A percentile compares a stretch with the other conserved stretches of the same genome.
phyloP scores from a whole-genome alignment of 2,888 invertebrate species.

The Lasius platythorax region DNA sequence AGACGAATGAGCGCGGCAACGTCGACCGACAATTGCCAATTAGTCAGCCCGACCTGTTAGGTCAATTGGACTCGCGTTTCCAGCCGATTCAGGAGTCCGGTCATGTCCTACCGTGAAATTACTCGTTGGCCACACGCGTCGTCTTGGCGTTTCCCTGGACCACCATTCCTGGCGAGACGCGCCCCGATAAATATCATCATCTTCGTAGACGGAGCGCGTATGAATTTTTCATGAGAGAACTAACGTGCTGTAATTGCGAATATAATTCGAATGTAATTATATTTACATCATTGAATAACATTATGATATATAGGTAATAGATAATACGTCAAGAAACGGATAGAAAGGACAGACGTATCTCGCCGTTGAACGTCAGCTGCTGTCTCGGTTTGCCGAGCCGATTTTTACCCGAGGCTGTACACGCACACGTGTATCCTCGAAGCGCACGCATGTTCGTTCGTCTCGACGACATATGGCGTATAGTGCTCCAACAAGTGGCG shows the following conservation, averaged over 20 bases:
- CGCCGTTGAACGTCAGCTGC: conserved; percentile 1
- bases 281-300: not conserved
- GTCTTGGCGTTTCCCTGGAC: conserved; percentile 27
- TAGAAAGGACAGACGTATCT: not conserved
- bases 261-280: conserved; percentile 1
- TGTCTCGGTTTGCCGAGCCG: not conserved
- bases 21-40: conserved; percentile 85
- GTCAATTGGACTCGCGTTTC: conserved; percentile 84
- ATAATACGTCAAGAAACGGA: not conserved
- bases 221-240: not conserved
- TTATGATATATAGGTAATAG: too few species aligned
- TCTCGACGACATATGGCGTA: conserved; percentile 78
- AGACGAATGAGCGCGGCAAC: conserved; percentile 71
- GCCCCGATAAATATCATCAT: not conserved
- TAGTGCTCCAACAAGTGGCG: conserved; percentile 83
- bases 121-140: conserved; percentile 78
- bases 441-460: conserved; percentile 58
- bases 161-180: not conserved
- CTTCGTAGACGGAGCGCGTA: not conserved
- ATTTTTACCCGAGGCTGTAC: conserved; percentile 73
- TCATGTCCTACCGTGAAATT: conserved; percentile 84
- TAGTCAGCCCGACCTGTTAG: conserved; percentile 81
- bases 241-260: not conserved
- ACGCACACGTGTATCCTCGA: conserved; percentile 58
- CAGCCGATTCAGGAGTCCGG: conserved; percentile 80